Evolutionary conservation across 2,113 vertebrate genomes (phyloP).

Genomic region (Haplochromis vanheusdeni): DNA sequence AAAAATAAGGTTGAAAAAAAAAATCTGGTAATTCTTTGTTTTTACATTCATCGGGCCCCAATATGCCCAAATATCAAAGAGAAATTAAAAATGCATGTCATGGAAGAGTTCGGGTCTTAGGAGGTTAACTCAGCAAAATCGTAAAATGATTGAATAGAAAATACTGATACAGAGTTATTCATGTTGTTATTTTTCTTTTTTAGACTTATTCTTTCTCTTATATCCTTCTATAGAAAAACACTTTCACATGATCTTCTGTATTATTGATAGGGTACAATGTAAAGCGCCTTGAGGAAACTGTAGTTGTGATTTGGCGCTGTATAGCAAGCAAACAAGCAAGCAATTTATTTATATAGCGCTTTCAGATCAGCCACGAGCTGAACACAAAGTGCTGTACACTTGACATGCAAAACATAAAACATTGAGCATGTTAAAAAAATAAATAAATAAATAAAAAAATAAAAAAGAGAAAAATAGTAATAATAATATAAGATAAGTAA

Average conservation of each 20-base stretch:
- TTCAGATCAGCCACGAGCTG: too few species aligned
- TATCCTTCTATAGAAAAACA: fast-evolving
- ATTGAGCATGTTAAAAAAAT: too few species aligned
- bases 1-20: too few species aligned
- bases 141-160: not conserved
- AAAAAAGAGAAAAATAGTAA: too few species aligned
- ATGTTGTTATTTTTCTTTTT: not conserved
- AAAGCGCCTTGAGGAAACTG: not conserved
- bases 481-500: too few species aligned
- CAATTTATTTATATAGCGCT: too few species aligned
- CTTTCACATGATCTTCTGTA: not conserved
- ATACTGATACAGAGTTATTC: not conserved
- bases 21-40: not conserved
- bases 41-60: fast-evolving
- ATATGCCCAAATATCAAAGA: not conserved
- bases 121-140: not conserved
- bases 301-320: not conserved
- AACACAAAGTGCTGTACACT: too few species aligned
- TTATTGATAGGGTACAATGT: not conserved
- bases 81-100: not conserved
- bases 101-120: fast-evolving
- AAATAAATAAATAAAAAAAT: too few species aligned
- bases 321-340: too few species aligned
- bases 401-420: too few species aligned
- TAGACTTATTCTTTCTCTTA: not conserved